phyloP scores from a whole-genome alignment of 2,113 vertebrate species.

The Heterocephalus glaber region DNA sequence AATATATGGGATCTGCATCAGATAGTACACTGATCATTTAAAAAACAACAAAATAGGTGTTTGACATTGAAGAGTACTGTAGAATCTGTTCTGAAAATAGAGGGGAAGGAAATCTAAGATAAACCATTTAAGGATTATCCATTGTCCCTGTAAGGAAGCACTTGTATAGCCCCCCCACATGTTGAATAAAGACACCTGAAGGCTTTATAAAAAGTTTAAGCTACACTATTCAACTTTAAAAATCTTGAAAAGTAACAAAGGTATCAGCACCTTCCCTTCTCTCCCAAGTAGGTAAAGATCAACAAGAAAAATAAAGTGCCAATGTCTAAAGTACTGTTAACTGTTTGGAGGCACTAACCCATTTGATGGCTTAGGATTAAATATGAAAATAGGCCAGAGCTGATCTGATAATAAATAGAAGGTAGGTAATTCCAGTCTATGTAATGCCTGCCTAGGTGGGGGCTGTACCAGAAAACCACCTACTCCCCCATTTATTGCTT shows the following conservation, averaged over 20 bases:
- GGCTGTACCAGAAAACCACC: conserved; percentile 68
- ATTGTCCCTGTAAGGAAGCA: conserved; percentile 65
- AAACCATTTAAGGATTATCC: conserved; percentile 41
- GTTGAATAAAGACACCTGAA: conserved; percentile 77
- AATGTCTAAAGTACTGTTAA: conserved; percentile 67
- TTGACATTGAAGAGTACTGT: conserved; percentile 56
- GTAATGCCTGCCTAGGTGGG: conserved; percentile 72
- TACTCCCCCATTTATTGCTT: conserved; percentile 84
- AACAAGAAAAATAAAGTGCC: conserved; percentile 81
- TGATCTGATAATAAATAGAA: conserved; percentile 79
- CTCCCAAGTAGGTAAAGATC: conserved; percentile 72
- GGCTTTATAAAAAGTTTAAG: conserved; percentile 64
- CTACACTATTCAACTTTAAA: conserved; percentile 65
- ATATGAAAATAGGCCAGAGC: conserved; percentile 81
- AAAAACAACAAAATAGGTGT: conserved; percentile 7
- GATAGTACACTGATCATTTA: conserved; percentile 54
- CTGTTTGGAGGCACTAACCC: conserved; percentile 79
- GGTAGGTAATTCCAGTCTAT: conserved; percentile 72
- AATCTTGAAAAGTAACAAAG: conserved; percentile 72
- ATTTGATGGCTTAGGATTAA: conserved; percentile 82
- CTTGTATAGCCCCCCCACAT: conserved; percentile 45
- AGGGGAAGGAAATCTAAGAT: background rate
- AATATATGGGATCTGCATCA: conserved; percentile 53
- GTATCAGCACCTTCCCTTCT: conserved; percentile 59
- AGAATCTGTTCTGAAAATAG: conserved; percentile 45